Evolutionary conservation across 2,888 invertebrate species (phyloP), one percentile per base, ranked within the genome.

Genomic region (Himalopsyche tibetana): DNA sequence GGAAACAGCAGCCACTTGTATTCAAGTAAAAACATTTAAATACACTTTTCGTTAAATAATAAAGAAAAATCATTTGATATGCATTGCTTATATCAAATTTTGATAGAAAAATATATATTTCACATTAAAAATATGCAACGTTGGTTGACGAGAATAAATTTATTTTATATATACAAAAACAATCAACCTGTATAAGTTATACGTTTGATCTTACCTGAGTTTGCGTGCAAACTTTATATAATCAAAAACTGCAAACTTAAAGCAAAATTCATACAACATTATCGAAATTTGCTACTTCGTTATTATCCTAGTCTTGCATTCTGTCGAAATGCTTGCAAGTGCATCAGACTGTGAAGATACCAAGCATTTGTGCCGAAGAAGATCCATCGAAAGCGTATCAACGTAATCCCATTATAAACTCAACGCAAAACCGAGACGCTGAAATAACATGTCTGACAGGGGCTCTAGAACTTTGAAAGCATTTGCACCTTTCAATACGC

Each of bases 301-400:
- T 63, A 63, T 63, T 63, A 63, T 63, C 63, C n/a, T n/a, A 63
- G 28, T n/a, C 63, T 63, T 63, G 63, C 63, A 63, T 51, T 51
- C 51, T 51, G 51, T 51, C 51, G 63, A 28, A 63, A 63, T 19
- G 19, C 15, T 63, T 19, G 19, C 19, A 63, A 5, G 63, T 63
- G 63, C 63, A 63, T 63, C 63, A 63, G 63, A 63, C 63, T 63
- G 63, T 63, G 63, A 63, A 19, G 63, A 63, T 63, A 5, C 63
- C n/a, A 63, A n/a, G 63, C n/a, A 28, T n/a, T 28, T 19, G 19
- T 63, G 28, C 63, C 63, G 63, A 28, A 63, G 63, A 63, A 63
- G 63, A 63, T 63, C 63, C 63, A 8, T 63, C 63, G 63, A 63
- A 63, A 63, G 63, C 63, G 63, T 63, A 63, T 63, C 63, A 63